Conservation (phyloP, 2,888 invertebrate species). For the Tribolium freemani region DNA sequence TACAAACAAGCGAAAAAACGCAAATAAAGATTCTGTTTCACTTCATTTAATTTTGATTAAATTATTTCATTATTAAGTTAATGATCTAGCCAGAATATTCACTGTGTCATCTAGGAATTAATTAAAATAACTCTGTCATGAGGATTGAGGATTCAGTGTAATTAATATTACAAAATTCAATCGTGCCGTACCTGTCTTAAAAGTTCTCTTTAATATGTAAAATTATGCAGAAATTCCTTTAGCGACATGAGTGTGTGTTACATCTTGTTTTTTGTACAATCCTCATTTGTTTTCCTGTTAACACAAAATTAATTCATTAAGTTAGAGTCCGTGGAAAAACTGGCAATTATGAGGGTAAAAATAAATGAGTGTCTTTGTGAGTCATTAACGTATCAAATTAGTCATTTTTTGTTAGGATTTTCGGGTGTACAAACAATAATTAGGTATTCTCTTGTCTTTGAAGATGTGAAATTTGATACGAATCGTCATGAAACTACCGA, state of each 20-base stretch:
- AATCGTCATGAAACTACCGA: conserved; percentile 3
- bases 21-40: no score
- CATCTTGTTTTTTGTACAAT: conserved; percentile 8
- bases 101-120: neutral
- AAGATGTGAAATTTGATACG: neutral
- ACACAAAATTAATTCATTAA: conserved; percentile 4
- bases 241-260: conserved; percentile 13
- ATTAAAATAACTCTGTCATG: conserved; percentile 19
- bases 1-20: no score
- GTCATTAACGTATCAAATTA: conserved; percentile 1
- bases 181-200: conserved; percentile 8
- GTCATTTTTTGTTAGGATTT: conserved; percentile 8
- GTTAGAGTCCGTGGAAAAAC: no score
- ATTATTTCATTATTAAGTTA: neutral
- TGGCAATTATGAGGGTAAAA: no score
- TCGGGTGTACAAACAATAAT: neutral
- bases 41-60: no score
- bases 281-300: conserved; percentile 20
- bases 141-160: neutral
- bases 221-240: conserved; percentile 29
- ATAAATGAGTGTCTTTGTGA: neutral
- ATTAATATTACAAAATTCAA: conserved; percentile 6
- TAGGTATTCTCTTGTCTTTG: neutral
- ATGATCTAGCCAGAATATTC: neutral
- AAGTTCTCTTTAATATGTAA: conserved; percentile 20